These are phyloP conservation scores for Stratiolaelaps scimitus DNA, from an alignment of 1,140 invertebrate genomes.

Conservation along the genomic window DNA sequence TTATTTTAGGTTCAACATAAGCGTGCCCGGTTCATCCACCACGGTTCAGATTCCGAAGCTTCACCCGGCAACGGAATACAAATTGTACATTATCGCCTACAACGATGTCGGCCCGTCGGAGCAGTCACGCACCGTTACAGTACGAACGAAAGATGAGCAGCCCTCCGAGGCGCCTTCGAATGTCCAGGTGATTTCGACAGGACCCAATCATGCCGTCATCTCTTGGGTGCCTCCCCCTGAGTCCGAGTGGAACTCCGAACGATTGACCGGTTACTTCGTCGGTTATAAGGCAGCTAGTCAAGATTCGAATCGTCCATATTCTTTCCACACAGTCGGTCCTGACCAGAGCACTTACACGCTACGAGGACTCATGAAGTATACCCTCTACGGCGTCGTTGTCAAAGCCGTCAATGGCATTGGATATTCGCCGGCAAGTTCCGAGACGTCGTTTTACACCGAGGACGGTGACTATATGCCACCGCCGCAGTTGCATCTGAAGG, in stretches of 20 bases:
- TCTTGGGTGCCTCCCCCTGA: constrained; percentile 15
- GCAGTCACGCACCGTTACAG: constrained; percentile 12
- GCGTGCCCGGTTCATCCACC: constrained; percentile 23
- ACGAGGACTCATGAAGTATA: constrained; percentile 21
- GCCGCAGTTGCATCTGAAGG: constrained; percentile 13
- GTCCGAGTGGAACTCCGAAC: constrained; percentile 16
- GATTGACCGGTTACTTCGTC: constrained; percentile 23
- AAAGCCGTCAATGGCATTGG: constrained; percentile 16
- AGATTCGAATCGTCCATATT: constrained; percentile 18
- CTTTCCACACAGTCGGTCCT: constrained; percentile 18
- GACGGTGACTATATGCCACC: constrained; percentile 21
- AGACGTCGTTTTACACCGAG: constrained; percentile 26
- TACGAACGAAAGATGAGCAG: constrained; percentile 16
- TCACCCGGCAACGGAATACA: constrained; percentile 14
- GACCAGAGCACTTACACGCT: constrained; percentile 23
- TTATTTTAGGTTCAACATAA: constrained; percentile 20
- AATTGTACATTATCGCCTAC: constrained; percentile 13
- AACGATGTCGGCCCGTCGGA: constrained; percentile 21
- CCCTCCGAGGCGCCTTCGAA: constrained; percentile 7
- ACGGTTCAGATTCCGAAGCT: constrained; percentile 22
- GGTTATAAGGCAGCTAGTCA: constrained; percentile 25
- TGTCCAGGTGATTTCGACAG: constrained; percentile 17
- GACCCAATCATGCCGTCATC: constrained; percentile 15
- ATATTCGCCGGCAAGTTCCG: constrained; percentile 10
- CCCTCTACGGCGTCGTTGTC: constrained; percentile 16